Base-by-base conservation (phyloP, 2,113 vertebrate genomes). In the Apteryx owenii region DNA sequence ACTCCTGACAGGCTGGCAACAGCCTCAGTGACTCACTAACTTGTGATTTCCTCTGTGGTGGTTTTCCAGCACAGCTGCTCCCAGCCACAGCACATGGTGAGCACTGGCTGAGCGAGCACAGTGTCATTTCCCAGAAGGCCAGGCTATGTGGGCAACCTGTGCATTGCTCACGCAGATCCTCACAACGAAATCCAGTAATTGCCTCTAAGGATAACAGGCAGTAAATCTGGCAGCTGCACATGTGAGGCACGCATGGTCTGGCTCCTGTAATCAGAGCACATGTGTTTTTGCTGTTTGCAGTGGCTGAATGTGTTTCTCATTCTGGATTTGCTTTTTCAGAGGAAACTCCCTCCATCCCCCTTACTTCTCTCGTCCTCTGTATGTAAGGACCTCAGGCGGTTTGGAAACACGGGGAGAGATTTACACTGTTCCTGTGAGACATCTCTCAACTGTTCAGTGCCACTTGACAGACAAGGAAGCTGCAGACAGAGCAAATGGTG, bases 11-110 rank as follows among this genome's bases (percentile, higher is more conserved):
- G 93, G 88, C 93, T 97, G 96, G 83, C 54, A 88, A 95, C 90
- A 71, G 93, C 46, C 94, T 89, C 73, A 33, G 96, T 98, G 98
- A 98, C 96, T 98, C 98, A 98, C 88, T 73, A 92, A 95, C 98
- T 97, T 97, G 97, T 96, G 97, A 98, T 97, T 98, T 98, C 97
- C 97, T 97, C 93, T 56, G 66, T 51, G 92, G 48, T 93, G 97
- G 85, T 95, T 95, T 90, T 83, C 53, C 94, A 81, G 92, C 87
- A 62, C 95, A 90, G 96, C 94, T 82, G 95, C 95, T 95, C 72
- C 92, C 7, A 36, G 96, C 89, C 10, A 2, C 60, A 92, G 94
- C 58, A 70, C 92, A 93, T 60, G 94, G 95, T 5, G 22, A 90
- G 89, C 1, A 29, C 92, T 93, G 95, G 75, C 28, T 29, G 42